Evolutionary conservation across 2,888 invertebrate genomes (phyloP), one percentile per base, ranked within the genome.

Genomic region (Arrhopalites spinosus): DNA sequence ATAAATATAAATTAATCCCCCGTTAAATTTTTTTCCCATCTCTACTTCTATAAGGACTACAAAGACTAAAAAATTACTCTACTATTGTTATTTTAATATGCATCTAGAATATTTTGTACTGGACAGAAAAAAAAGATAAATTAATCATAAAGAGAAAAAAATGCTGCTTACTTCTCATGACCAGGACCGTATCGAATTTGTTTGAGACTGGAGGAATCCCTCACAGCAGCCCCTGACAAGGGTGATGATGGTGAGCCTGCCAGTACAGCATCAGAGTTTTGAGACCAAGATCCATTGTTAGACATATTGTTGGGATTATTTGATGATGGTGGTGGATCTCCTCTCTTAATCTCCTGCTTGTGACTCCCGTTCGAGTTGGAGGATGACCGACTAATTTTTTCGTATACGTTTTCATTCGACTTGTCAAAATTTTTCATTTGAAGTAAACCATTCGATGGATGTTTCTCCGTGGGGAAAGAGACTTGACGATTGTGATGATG

Each of bases 181-280:
- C 90, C 90, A 77, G 90, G 89, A 64, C 90, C 90, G 86, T 90
- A 90, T 83, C 89, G 89, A 83, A 90, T 88, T 81, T 89, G 88
- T 84, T 90, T 90, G 84, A 91, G 88, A 84, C 89, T 90, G 78
- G 90, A 89, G 36, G 90, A 88, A 85, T 91, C 91, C 82, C 91
- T 87, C 67, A 90, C 89, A 61, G 91, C 90, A 45, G 90, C 85
- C 25, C 68, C 56, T 13, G 67, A 45, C n/a, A 30, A 25, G 20
- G 71, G 29, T 63, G 78, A 23, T 67, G 73, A 66, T 2, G 73
- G 47, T 27, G 64, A 66, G 45, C 47, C 47, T 17, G 71, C 56
- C 23, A 43, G 27, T 2, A 70, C 27, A 15, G 59, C 20, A 25
- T 8, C 3, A 63, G 70, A 53, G 43, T 71, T 72, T 13, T 72